Evolutionary conservation across 2,888 invertebrate genomes (phyloP).

Genomic region (Laspeyria flexula): DNA sequence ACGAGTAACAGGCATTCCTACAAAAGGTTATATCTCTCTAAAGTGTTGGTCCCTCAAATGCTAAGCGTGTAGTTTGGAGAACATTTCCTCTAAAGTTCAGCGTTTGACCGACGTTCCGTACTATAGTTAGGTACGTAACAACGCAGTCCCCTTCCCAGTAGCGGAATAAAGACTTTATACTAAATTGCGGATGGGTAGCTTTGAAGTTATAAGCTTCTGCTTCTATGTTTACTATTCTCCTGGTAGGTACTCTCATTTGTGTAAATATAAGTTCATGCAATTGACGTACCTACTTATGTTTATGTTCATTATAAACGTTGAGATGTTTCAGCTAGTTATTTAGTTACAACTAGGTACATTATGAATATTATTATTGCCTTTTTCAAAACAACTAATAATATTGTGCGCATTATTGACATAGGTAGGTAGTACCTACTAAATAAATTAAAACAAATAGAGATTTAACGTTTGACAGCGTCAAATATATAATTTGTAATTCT

Average conservation of each 20-base stretch:
- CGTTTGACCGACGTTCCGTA: slow-evolving; percentile 54
- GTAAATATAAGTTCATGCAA: neutral
- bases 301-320: too few species aligned
- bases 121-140: slow-evolving; percentile 51
- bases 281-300: too few species aligned
- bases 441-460: too few species aligned
- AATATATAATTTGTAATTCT: too few species aligned
- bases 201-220: slow-evolving; percentile 42
- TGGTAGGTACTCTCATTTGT: neutral
- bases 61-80: slow-evolving; percentile 53
- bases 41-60: slow-evolving; percentile 51
- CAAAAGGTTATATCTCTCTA: slow-evolving; percentile 51
- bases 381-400: too few species aligned
- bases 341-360: too few species aligned
- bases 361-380: too few species aligned
- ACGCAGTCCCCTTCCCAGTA: slow-evolving; percentile 51
- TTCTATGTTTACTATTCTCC: neutral
- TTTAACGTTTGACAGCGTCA: too few species aligned
- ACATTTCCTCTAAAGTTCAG: slow-evolving; percentile 59
- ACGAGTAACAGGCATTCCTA: slow-evolving; percentile 50
- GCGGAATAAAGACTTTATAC: slow-evolving; percentile 53
- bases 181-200: slow-evolving; percentile 39
- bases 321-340: too few species aligned
- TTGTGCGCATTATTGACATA: too few species aligned
- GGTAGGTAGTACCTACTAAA: too few species aligned